Base-by-base conservation (phyloP, 2,113 vertebrate species). In the Mohoua ochrocephala region DNA sequence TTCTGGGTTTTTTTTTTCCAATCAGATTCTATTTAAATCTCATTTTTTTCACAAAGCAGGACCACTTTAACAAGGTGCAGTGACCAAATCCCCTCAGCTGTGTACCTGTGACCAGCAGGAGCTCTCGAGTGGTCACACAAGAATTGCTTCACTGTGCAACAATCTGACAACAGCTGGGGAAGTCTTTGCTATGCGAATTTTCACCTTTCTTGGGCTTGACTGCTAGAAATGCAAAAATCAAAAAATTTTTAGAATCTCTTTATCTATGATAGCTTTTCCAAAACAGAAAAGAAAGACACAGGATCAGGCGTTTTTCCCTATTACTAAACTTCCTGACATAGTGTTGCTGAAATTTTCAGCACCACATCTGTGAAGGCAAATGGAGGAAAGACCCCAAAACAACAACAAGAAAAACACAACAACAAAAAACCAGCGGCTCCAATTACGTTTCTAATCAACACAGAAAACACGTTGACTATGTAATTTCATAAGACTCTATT, bases 1-100 rank as follows among this genome's bases (percentile, higher is more conserved):
- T 13, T 54, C 27, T 28, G 2, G 0, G 1, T 10, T 19, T 49
- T 35, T 31, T 26, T 75, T 30, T 20, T 13, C 23, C 5, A 3
- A 30, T 16, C 35, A 69, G 30, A 60, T 33, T 41, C 41, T 65
- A 31, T 31, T 89, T 53, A 73, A 60, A 76, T 59, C 26, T 56
- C 3, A 3, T n/a, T 67, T 49, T 74, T 52, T 81, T 69, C 7
- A 41, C 16, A 47, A 69, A 93, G 57, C 35, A 33, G 6, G 35
- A 19, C 15, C 39, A 28, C 57, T 81, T 84, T 33, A 33, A 63
- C 59, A 30, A 53, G 39, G 50, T 26, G 41, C 17, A 56, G 50
- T 1, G 8, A 65, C 24, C 41, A 39, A 14, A 54, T 56, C 42
- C 33, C n/a, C 53, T 45, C 68, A 42, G 39, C 42, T 67, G 41